A percentile compares a stretch with the other conserved stretches of the same genome.
These are phyloP conservation scores for Dendrocopos noguchii DNA, from an alignment of 2,113 vertebrate genomes.

Conservation along the genomic window DNA sequence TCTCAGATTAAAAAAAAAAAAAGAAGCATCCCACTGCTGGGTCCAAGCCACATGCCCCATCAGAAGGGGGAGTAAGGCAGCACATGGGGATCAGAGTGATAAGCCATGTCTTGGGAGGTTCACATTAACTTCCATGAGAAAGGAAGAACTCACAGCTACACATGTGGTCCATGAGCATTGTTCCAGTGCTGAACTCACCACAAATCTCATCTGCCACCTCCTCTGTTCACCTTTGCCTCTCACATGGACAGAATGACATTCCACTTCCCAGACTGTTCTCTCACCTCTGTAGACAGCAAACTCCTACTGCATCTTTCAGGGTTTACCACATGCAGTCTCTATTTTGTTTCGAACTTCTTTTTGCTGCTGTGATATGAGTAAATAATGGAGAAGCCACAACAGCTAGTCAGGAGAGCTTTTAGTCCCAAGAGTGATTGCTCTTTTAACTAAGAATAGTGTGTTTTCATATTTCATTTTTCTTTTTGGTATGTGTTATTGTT, in stretches of 20 bases:
- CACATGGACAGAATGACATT: not conserved
- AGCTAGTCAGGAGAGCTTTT: slow-evolving; percentile 31
- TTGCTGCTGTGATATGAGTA: not conserved
- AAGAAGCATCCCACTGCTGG: not conserved
- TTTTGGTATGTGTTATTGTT: not conserved
- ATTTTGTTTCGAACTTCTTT: not conserved
- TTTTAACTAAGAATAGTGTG: slow-evolving; percentile 40
- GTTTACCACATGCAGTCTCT: not conserved
- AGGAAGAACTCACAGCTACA: not conserved
- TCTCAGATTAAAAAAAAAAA: not conserved
- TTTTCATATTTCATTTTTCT: slow-evolving; percentile 4
- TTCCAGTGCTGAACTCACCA: not conserved
- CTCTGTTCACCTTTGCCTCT: not conserved
- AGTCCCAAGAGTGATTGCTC: slow-evolving; percentile 20
- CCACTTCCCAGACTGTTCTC: not conserved
- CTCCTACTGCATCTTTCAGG: not conserved
- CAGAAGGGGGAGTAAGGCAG: not conserved
- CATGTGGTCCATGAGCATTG: not conserved
- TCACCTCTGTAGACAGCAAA: not conserved
- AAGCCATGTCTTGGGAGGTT: not conserved
- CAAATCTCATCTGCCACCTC: not conserved
- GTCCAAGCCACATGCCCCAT: not conserved
- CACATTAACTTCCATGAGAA: not conserved
- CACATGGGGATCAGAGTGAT: not conserved
- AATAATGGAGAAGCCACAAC: not conserved